Evolutionary conservation across 2,888 invertebrate species (phyloP), one percentile per base, ranked within the genome.

Genomic region (Furcula furcula): DNA sequence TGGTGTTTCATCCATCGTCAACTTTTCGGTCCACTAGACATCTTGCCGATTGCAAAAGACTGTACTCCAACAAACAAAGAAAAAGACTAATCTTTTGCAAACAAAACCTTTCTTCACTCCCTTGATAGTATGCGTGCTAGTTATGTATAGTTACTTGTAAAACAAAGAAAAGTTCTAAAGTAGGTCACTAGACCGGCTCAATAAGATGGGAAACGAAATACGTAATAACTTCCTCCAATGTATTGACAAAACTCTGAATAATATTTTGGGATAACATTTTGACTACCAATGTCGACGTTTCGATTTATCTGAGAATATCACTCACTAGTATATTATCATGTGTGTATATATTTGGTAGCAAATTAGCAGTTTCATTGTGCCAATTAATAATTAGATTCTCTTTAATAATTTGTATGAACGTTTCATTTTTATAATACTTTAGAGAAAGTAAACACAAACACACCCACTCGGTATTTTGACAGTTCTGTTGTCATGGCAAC

Each of bases 221-320:
- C 19, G 32, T 6, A 25, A 38, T 27, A 36, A 33, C n/a, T 30
- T 28, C n/a, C 29, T 27, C 18, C 21, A 14, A 34, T 4, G 43
- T 77, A 77, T 77, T 68, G 77, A 77, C 38, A 67, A 75, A 77
- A 76, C 77, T 58, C 55, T 12, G 9, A 10, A 7, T 11, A 25
- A n/a, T 9, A 42, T 34, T 45, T 39, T 36, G 29, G n/a, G 15
- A 20, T 18, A 29, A 9, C 32, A 40, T 46, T 36, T 40, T 44
- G 2, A 10, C 3, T 2, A 9, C 1, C 2, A 4, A 31, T 26
- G 7, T 23, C 2, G 4, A 27, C 9, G n/a, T n/a, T n/a, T n/a
- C n/a, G n/a, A n/a, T n/a, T n/a, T n/a, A n/a, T n/a, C n/a, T n/a
- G n/a, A n/a, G n/a, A n/a, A n/a, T n/a, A n/a, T n/a, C n/a, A n/a